Percentiles rank a stretch among this genome's conserved stretches.
phyloP scores from a whole-genome alignment of 1,140 invertebrate species.

The Proctacanthus coquilletti region DNA sequence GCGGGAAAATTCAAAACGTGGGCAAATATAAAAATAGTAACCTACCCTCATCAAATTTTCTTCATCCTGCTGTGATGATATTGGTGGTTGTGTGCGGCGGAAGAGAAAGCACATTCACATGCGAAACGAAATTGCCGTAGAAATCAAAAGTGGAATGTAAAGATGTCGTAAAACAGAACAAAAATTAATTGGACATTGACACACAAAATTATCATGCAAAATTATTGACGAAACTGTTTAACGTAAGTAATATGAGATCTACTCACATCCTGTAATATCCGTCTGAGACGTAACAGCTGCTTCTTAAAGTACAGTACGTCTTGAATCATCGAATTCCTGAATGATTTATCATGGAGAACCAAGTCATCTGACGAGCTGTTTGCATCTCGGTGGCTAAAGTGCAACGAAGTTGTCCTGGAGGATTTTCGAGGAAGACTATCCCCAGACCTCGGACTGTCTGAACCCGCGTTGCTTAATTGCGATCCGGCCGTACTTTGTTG shows the following conservation, averaged over 20 bases:
- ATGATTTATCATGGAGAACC: constrained; percentile 29
- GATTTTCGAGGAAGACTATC: constrained; percentile 18
- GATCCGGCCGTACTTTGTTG: constrained; percentile 26
- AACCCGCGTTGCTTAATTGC: constrained; percentile 15
- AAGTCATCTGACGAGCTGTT: constrained; percentile 30
- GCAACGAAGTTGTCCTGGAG: constrained; percentile 5
- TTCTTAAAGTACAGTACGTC: constrained; percentile 52
- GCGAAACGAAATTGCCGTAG: too few relatives aligned
- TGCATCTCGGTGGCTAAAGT: constrained; percentile 14
- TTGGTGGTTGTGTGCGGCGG: too few relatives aligned
- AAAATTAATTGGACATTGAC: too few relatives aligned
- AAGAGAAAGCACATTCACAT: too few relatives aligned
- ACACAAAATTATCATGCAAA: too few relatives aligned
- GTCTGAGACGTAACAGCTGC: constrained; percentile 44
- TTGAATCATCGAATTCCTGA: constrained; percentile 39
- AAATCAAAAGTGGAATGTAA: too few relatives aligned
- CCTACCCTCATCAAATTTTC: constrained; percentile 45
- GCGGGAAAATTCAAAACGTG: too few relatives aligned
- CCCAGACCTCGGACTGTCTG: constrained; percentile 21
- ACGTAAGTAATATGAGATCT: too few relatives aligned
- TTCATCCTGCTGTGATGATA: constrained; percentile 29
- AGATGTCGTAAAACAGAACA: too few relatives aligned
- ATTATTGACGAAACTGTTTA: too few relatives aligned
- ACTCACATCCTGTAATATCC: constrained; percentile 45
- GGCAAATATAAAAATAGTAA: constrained; percentile 12